phyloP scores from a whole-genome alignment of 2,797 vertebrate genomes.

The Syngnathus acus region DNA sequence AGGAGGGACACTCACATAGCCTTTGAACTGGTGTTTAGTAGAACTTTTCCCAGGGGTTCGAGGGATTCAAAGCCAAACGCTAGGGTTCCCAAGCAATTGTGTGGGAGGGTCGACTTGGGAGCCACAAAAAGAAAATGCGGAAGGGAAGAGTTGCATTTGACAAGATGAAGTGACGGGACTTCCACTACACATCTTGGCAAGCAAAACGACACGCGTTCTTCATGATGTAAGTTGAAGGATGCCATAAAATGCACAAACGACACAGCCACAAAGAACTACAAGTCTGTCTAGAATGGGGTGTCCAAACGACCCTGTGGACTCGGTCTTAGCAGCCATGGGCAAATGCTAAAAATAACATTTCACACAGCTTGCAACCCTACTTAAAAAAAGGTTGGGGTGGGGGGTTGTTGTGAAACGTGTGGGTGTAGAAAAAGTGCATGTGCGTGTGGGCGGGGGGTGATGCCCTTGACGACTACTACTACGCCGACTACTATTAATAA shows the following conservation, averaged over 20 bases:
- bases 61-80: conserved; percentile 30
- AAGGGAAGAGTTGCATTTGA: not conserved
- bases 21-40: conserved; percentile 53
- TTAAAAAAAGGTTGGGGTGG: too few relatives aligned
- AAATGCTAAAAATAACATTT: too few relatives aligned
- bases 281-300: not conserved
- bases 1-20: conserved; percentile 40
- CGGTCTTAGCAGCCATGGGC: not conserved
- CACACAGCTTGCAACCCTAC: too few relatives aligned
- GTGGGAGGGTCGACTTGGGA: not conserved
- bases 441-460: too few relatives aligned
- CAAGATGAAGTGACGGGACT: not conserved
- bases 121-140: not conserved
- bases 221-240: not conserved
- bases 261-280: not conserved
- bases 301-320: not conserved
- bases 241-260: not conserved
- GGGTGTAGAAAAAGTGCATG: too few relatives aligned
- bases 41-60: conserved; percentile 56
- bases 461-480: too few relatives aligned
- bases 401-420: too few relatives aligned
- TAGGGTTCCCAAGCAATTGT: conserved; percentile 37
- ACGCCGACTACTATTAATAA: too few relatives aligned
- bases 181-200: not conserved
- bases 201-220: not conserved